Conservation (phyloP, 2,113 vertebrate genomes). For the Epinephelus cyanopodus region DNA sequence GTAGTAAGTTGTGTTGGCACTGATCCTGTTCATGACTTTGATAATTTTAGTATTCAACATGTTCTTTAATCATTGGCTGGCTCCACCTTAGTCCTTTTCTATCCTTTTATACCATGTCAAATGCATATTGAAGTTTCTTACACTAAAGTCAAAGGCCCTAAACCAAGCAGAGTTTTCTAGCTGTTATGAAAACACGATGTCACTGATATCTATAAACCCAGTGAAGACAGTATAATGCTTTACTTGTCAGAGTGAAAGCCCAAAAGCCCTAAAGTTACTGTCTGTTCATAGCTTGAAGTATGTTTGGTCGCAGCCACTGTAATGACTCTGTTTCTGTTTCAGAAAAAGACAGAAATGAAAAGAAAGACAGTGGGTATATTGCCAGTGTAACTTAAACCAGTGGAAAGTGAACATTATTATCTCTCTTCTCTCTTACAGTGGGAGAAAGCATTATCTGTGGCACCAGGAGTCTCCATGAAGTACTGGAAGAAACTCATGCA, state of each 20-base stretch:
- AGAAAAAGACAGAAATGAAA: not conserved
- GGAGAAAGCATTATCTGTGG: conserved; percentile 96
- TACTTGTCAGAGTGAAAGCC: too few relatives aligned
- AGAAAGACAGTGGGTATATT: not conserved
- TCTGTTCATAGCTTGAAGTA: not conserved
- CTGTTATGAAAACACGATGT: not conserved
- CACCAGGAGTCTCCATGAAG: conserved; percentile 97
- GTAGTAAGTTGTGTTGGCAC: not conserved
- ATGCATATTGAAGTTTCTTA: not conserved
- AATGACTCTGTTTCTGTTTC: not conserved
- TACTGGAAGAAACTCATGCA: conserved; percentile 99
- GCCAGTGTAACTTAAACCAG: not conserved
- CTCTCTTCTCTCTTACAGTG: conserved; percentile 85
- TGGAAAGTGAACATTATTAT: not conserved
- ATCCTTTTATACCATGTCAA: not conserved
- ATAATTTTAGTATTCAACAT: not conserved
- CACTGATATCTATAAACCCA: too few relatives aligned
- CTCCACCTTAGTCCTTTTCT: not conserved
- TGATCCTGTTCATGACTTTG: not conserved
- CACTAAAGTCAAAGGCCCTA: not conserved
- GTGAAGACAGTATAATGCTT: too few relatives aligned
- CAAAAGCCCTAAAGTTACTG: too few relatives aligned
- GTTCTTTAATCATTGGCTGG: not conserved
- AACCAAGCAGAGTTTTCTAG: not conserved
- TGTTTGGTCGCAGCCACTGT: not conserved